Base-by-base conservation (phyloP, 2,113 vertebrate genomes). In the Galemys pyrenaicus region DNA sequence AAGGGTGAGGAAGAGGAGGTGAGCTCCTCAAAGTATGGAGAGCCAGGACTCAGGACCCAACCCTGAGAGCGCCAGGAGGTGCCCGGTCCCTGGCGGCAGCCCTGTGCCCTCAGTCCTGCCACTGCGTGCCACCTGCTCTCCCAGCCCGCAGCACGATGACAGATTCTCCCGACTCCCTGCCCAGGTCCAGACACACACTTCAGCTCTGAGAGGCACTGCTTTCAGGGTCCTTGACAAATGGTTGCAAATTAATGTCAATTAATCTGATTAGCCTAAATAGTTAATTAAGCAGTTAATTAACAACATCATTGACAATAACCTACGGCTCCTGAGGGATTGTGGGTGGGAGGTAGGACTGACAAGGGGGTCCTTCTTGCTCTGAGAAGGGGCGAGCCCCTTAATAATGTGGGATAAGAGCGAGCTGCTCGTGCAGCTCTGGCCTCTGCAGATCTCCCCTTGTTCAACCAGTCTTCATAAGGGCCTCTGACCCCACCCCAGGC, bases 211-310 rank as follows among this genome's bases (percentile, higher is more conserved):
- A 92, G 87, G 93, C 68, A 74, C 35, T 13, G 89, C 85, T 91
- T 95, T 95, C 78, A 97, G 92, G 92, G 97, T 94, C 89, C 94
- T 96, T 96, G 96, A 97, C 93, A 96, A 97, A 97, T 90, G 92
- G 94, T 90, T 94, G 75, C 93, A 90, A 96, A 96, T 97, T 97
- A 97, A 97, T 97, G 95, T 92, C 94, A 96, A 97, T 97, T 96
- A 97, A 96, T 97, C 93, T 94, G 94, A 97, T 97, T 97, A 96
- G 92, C 85, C 92, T 95, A 96, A 96, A 97, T 96, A 86, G 88
- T 97, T 97, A 96, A 96, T 97, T 97, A 96, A 96, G 94, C 90
- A 97, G 90, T 92, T 91, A 96, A 97, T 97, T 92, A 93, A 87
- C 86, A 96, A 71, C 84, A 85, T 87, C 87, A 81, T 64, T 95